Percentiles rank a stretch among this genome's conserved stretches.
These are phyloP conservation scores for Stichodactyla helianthus DNA, from an alignment of 64 coral and sea anemone genomes.

Conservation along the genomic window DNA sequence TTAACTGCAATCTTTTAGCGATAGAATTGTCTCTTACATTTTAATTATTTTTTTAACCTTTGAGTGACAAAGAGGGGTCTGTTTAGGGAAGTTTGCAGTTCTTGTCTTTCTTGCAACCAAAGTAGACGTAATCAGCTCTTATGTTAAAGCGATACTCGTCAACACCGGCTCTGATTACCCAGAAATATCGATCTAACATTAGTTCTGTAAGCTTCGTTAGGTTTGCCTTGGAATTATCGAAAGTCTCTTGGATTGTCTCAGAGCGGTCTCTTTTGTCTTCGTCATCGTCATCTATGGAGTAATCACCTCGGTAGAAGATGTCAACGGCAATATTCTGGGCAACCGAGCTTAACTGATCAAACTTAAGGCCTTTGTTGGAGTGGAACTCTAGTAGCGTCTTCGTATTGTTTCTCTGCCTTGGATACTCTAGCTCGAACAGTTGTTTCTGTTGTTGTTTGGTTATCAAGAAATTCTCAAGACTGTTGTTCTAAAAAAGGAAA, in stretches of 20 bases:
- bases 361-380: not conserved
- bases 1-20: too few species aligned
- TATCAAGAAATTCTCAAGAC: not conserved
- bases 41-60: too few species aligned
- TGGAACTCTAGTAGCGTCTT: not conserved
- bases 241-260: not conserved
- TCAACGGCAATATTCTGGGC: not conserved
- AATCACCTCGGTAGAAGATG: slow-evolving; percentile 9
- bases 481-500: not conserved
- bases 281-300: not conserved
- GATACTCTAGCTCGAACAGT: not conserved
- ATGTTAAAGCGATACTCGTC: not conserved
- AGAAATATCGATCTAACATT: not conserved
- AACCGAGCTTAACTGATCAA: not conserved
- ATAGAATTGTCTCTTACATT: too few species aligned
- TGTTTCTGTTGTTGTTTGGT: slow-evolving; percentile 1
- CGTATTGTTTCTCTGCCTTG: not conserved
- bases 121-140: not conserved
- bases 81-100: not conserved
- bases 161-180: not conserved
- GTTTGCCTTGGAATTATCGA: not conserved
- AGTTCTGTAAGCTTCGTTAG: not conserved
- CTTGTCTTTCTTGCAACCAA: slow-evolving; percentile 6
- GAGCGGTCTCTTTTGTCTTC: not conserved
- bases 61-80: too few species aligned